phyloP scores from a whole-genome alignment of 2,888 invertebrate species.

The Acanthosepion pharaonis region DNA sequence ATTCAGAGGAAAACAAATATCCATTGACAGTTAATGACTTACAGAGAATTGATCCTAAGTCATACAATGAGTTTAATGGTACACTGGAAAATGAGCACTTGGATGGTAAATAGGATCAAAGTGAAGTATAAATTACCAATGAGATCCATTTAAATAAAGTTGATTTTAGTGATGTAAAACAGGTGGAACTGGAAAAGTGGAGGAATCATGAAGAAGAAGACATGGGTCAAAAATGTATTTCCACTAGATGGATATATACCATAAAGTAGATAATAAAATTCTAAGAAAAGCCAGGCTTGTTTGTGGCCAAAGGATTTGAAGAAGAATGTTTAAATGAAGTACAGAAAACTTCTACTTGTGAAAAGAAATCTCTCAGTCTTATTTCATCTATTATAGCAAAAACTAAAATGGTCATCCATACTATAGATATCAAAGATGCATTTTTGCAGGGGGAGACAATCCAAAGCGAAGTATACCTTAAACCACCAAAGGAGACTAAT shows the following conservation, averaged over 20 bases:
- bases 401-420: neutral
- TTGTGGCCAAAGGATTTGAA: neutral
- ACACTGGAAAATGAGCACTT: neutral
- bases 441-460: neutral
- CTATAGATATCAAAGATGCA: neutral
- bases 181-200: neutral
- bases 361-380: neutral
- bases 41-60: neutral
- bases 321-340: neutral
- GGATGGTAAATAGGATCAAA: neutral
- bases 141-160: neutral
- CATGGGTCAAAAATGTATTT: neutral
- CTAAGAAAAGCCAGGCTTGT: neutral
- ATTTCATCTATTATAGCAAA: neutral
- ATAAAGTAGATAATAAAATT: neutral
- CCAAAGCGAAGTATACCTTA: too few relatives aligned
- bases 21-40: neutral
- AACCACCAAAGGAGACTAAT: too few relatives aligned
- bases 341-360: too few relatives aligned
- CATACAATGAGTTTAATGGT: neutral
- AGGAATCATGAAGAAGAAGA: neutral
- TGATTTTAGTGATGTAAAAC: neutral
- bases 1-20: too few relatives aligned
- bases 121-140: neutral
- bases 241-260: neutral